phyloP scores from a whole-genome alignment of 1,140 invertebrate species.

The Holcopasites calliopsidis region DNA sequence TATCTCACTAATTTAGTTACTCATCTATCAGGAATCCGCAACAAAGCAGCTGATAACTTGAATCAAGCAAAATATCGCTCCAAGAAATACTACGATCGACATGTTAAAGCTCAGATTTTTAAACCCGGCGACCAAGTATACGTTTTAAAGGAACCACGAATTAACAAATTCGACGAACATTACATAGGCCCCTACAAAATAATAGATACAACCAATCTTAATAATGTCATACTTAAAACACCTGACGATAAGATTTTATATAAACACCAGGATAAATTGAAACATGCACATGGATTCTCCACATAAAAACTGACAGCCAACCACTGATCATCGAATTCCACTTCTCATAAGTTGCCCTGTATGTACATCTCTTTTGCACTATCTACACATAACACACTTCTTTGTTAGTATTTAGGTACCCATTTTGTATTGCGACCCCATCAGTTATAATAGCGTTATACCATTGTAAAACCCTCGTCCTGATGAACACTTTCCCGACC shows the following conservation, averaged over 20 bases:
- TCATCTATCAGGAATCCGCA: not conserved
- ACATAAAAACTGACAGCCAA: too few species aligned
- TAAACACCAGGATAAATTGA: not conserved
- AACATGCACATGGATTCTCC: not conserved
- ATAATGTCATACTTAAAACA: not conserved
- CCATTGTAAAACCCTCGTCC: too few species aligned
- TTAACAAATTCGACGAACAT: not conserved
- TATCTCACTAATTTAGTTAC: not conserved
- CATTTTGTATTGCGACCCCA: too few species aligned
- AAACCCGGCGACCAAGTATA: not conserved
- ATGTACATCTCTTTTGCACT: too few species aligned
- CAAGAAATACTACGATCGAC: not conserved
- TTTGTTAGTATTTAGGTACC: too few species aligned
- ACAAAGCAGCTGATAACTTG: not conserved
- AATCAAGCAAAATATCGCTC: not conserved
- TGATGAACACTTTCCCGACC: too few species aligned
- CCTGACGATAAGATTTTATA: not conserved
- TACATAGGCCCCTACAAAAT: not conserved
- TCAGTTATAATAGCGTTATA: too few species aligned
- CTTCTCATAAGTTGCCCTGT: too few species aligned
- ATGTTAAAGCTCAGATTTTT: not conserved
- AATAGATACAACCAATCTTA: not conserved
- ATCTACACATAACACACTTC: too few species aligned
- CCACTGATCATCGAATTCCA: too few species aligned
- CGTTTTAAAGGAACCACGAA: not conserved